Conservation (phyloP, 2,888 invertebrate genomes). For the Steinernema carpocapsae region DNA sequence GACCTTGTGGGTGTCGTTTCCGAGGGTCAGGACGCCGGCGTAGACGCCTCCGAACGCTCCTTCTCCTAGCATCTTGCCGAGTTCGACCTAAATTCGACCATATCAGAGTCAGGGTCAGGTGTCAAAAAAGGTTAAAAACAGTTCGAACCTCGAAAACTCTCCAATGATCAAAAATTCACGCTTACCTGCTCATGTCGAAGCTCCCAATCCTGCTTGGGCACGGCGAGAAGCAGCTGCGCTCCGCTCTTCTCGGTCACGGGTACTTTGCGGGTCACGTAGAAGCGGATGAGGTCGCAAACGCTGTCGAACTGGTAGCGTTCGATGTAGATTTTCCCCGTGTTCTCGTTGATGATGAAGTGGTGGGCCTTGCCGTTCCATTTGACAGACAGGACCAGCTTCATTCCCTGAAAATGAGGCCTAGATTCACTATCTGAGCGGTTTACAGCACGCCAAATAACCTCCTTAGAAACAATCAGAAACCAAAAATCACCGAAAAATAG, state of each 20-base stretch:
- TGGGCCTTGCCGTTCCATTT: constrained; percentile 50
- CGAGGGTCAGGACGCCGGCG: constrained; percentile 44
- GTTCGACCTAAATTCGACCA: constrained; percentile 41
- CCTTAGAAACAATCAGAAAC: too few species aligned
- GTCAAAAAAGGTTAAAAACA: too few species aligned
- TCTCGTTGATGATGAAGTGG: constrained; percentile 47
- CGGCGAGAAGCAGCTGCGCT: constrained; percentile 50
- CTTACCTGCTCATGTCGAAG: constrained; percentile 50
- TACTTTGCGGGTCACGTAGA: constrained; percentile 41
- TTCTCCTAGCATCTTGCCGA: constrained; percentile 56
- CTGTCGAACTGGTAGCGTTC: constrained; percentile 39
- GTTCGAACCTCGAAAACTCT: too few species aligned
- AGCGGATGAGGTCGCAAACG: constrained; percentile 41
- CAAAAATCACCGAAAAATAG: too few species aligned
- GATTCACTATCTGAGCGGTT: too few species aligned
- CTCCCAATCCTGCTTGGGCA: constrained; percentile 56
- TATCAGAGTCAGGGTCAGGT: neutral
- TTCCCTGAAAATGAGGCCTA: constrained; percentile 37
- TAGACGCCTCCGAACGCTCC: constrained; percentile 58
- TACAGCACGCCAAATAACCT: too few species aligned
- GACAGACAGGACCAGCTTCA: constrained; percentile 49
- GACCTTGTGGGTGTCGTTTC: constrained; percentile 43
- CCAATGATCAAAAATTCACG: too few species aligned
- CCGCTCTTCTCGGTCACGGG: constrained; percentile 48
- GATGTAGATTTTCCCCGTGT: constrained; percentile 39